Conservation (phyloP, 2,113 vertebrate species). For the Eublepharis macularius region DNA sequence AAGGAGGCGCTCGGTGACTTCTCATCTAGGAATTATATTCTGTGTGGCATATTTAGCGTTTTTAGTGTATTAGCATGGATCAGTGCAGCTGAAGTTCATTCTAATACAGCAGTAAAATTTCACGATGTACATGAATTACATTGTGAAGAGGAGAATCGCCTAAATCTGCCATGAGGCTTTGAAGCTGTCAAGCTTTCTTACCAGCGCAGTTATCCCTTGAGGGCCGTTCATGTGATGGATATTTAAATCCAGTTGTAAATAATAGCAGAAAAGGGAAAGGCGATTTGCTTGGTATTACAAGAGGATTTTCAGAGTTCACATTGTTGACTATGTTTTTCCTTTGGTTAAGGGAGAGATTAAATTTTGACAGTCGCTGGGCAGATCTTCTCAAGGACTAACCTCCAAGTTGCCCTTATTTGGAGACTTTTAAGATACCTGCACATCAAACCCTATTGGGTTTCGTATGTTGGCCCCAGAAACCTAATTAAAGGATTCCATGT, state of each 20-base stretch:
- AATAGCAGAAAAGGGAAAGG: slow-evolving; percentile 45
- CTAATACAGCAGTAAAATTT: slow-evolving; percentile 67
- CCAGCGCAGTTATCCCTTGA: slow-evolving; percentile 46
- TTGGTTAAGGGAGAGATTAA: neutral
- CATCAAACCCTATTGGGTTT: neutral
- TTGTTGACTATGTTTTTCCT: neutral
- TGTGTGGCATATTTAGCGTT: neutral
- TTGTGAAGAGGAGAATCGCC: slow-evolving; percentile 55
- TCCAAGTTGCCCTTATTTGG: neutral
- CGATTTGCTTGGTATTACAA: slow-evolving; percentile 24
- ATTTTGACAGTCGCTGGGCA: slow-evolving; percentile 1
- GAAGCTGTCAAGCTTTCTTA: slow-evolving; percentile 43
- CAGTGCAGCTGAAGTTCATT: slow-evolving; percentile 70
- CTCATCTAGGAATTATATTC: neutral
- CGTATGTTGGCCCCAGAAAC: too few relatives aligned
- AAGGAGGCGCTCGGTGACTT: neutral
- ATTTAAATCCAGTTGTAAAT: slow-evolving; percentile 59
- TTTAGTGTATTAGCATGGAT: slow-evolving; percentile 9
- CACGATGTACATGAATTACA: slow-evolving; percentile 50
- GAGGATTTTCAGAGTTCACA: slow-evolving; percentile 14
- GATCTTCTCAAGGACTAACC: neutral
- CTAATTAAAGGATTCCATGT: too few relatives aligned
- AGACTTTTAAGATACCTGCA: neutral
- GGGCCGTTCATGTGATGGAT: slow-evolving; percentile 62
- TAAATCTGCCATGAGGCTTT: slow-evolving; percentile 44